Percentiles rank a stretch among this genome's conserved stretches.
Evolutionary conservation across 2,888 invertebrate genomes (phyloP).

Genomic region (Noctuana brunneofusca): DNA sequence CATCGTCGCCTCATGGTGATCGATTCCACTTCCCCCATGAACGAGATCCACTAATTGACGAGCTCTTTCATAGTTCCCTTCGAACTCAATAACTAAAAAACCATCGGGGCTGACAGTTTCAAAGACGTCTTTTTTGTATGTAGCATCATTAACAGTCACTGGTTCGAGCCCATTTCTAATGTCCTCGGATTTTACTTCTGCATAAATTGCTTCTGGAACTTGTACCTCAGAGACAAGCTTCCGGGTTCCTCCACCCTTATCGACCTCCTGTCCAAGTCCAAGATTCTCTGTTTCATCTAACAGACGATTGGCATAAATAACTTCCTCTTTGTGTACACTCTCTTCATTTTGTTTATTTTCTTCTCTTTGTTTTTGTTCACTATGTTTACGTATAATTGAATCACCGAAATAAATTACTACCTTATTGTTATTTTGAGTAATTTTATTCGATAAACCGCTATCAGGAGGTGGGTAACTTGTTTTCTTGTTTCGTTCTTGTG

Average conservation of each 20-base stretch:
- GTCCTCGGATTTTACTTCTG: constrained; percentile 66
- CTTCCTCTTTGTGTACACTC: constrained; percentile 64
- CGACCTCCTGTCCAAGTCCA: constrained; percentile 59
- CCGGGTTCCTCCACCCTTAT: constrained; percentile 60
- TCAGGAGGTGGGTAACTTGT: constrained; percentile 57
- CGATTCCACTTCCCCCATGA: constrained; percentile 68
- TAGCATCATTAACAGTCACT: constrained; percentile 67
- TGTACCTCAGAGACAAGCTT: constrained; percentile 68
- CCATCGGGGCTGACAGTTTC: constrained; percentile 76
- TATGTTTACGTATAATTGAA: constrained; percentile 81
- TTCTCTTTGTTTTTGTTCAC: constrained; percentile 73
- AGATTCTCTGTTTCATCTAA: constrained; percentile 65
- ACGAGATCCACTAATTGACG: constrained; percentile 84
- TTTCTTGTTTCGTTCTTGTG: constrained; percentile 77
- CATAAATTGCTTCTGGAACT: constrained; percentile 72
- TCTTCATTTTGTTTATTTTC: constrained; percentile 53
- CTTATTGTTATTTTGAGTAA: constrained; percentile 83
- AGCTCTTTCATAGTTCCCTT: constrained; percentile 84
- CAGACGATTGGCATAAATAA: constrained; percentile 71
- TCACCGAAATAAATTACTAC: constrained; percentile 90
- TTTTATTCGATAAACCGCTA: constrained; percentile 68
- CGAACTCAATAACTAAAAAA: constrained; percentile 84
- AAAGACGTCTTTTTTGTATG: constrained; percentile 70
- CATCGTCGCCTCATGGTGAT: constrained; percentile 74
- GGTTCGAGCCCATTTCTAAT: constrained; percentile 49